Conservation (phyloP, 2,888 invertebrate genomes). For the Hydraecia micacea region DNA sequence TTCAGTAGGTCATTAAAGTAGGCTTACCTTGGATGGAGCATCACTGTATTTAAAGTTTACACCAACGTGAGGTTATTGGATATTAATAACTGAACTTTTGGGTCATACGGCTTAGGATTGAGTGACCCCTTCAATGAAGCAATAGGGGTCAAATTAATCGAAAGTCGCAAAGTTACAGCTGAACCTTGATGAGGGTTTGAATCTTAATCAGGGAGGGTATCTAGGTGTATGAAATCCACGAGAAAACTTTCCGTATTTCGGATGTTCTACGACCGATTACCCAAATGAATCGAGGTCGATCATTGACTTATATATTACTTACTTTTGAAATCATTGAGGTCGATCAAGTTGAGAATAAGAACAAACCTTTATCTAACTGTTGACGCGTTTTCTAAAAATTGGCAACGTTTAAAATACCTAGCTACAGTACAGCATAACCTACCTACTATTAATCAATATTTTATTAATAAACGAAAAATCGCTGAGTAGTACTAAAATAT, state of each 20-base stretch:
- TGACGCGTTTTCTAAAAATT: background rate
- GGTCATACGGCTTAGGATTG: background rate
- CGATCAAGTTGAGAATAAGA: background rate
- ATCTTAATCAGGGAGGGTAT: background rate
- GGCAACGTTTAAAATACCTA: background rate
- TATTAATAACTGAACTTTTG: constrained; percentile 10
- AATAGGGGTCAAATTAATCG: background rate
- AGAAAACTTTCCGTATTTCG: background rate
- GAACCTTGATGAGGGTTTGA: background rate
- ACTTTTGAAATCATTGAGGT: too few relatives aligned
- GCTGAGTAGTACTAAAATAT: too few relatives aligned
- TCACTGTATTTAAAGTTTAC: background rate
- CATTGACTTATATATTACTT: too few relatives aligned
- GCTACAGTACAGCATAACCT: too few relatives aligned
- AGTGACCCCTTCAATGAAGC: background rate
- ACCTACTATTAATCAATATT: too few relatives aligned
- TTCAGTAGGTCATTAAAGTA: too few relatives aligned
- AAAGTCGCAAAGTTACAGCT: background rate
- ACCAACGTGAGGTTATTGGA: too few relatives aligned
- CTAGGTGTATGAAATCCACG: background rate
- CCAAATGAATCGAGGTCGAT: background rate
- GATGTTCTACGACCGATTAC: background rate
- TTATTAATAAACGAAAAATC: too few relatives aligned
- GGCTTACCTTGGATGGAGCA: too few relatives aligned
- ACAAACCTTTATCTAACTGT: too few relatives aligned